phyloP scores from a whole-genome alignment of 1,140 invertebrate species.

The Drosophila neocordata region DNA sequence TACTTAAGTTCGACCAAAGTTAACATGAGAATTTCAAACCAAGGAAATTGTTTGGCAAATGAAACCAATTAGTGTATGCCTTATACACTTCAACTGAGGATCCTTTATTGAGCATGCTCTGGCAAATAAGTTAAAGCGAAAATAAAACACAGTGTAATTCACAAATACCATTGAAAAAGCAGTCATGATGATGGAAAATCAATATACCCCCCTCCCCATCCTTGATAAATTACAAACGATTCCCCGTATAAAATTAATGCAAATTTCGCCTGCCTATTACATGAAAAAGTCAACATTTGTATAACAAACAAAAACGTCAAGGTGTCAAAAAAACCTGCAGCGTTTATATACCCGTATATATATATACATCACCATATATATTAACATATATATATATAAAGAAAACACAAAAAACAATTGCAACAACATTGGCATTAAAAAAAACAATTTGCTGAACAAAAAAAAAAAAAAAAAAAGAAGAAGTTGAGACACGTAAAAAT shows the following conservation, averaged over 20 bases:
- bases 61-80: conserved; percentile 16
- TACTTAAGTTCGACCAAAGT: conserved; percentile 7
- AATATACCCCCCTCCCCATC: background rate
- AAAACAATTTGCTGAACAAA: conserved; percentile 6
- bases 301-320: conserved; percentile 27
- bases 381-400: background rate
- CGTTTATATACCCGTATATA: background rate
- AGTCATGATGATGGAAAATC: background rate
- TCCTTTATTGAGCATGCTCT: background rate
- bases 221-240: background rate
- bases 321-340: conserved; percentile 40
- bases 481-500: conserved; percentile 21
- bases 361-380: too few species aligned
- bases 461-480: conserved; percentile 27
- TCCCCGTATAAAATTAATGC: background rate
- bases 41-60: conserved; percentile 17
- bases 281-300: conserved; percentile 28
- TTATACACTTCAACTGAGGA: conserved; percentile 6
- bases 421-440: conserved; percentile 16
- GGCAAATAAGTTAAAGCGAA: too few species aligned
- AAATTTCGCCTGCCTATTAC: background rate
- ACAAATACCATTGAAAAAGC: background rate
- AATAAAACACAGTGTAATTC: background rate
- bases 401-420: conserved; percentile 21
- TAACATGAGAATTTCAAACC: conserved; percentile 9